Base-by-base conservation (phyloP, 2,113 vertebrate species). In the Rhombomys opimus region DNA sequence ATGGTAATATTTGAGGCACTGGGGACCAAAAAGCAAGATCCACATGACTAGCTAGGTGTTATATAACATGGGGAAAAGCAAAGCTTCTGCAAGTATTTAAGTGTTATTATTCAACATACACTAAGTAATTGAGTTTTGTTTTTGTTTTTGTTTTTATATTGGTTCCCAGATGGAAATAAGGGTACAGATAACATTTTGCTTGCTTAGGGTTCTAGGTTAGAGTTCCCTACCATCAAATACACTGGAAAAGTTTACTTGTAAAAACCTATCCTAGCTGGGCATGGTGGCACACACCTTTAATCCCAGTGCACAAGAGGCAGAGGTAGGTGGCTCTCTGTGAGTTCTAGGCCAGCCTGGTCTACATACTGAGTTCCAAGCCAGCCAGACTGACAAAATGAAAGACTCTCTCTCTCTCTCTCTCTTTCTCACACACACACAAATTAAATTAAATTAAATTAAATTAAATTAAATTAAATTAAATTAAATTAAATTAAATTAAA, bases 51-150 rank as follows among this genome's bases (percentile, higher is more conserved):
- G n/a, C 13, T 22, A 59, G 65, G 50, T 78, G 73, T 13, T 77
- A 87, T 3, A 92, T 23, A 95, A 90, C 41, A 90, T 81, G 35
- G 63, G 32, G 86, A 22, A 92, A 94, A 81, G 52, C 18, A 7
- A 84, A 89, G 86, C 86, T 52, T 82, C 67, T 50, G 72, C 18
- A 73, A 25, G 46, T 65, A 91, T 84, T 93, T 78, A 93, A 72
- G 22, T 91, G 68, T 82, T 59, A 7, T 90, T 65, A 23, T 73
- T 94, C 17, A 87, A 91, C 88, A 78, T 41, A 89, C 22, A 90
- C 18, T 70, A 93, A 67, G 80, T 35, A 94, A 90, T 9, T 87
- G 18, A 85, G 12, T 57, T 92, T 89, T 72, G 41, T 41, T 41
- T 41, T 41, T 41, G 41, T 41, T 73, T 67, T 72, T n/a, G n/a